Conservation (phyloP, 2,888 invertebrate species). For the Eledona agricola region DNA sequence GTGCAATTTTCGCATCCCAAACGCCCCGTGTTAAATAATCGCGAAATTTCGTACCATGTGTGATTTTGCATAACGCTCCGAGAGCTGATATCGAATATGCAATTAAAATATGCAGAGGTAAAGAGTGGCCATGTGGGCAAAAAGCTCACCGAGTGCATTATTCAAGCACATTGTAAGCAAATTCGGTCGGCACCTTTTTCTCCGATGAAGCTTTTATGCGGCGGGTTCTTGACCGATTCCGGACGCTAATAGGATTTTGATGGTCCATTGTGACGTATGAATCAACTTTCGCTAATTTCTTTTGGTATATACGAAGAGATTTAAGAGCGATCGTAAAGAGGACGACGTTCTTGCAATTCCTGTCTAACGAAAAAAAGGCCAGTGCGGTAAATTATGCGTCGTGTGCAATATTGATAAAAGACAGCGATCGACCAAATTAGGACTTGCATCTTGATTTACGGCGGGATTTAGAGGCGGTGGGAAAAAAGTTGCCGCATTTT, state of each 20-base stretch:
- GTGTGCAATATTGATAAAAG: slow-evolving; percentile 25
- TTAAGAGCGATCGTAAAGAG: slow-evolving; percentile 8
- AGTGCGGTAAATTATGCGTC: slow-evolving; percentile 11
- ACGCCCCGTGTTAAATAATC: too few relatives aligned
- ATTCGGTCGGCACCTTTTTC: slow-evolving; percentile 8
- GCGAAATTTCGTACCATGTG: too few relatives aligned
- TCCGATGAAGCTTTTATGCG: too few relatives aligned
- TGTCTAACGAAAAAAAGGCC: slow-evolving; percentile 8
- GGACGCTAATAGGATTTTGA: slow-evolving; percentile 8
- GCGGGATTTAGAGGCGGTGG: slow-evolving; percentile 3
- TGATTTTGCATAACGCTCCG: too few relatives aligned
- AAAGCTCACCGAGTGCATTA: slow-evolving; percentile 1
- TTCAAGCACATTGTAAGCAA: slow-evolving; percentile 6
- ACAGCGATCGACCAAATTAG: slow-evolving; percentile 13
- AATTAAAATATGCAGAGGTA: too few relatives aligned
- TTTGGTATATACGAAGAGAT: slow-evolving; percentile 1
- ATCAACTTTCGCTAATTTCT: slow-evolving; percentile 12
- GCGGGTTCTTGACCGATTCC: too few relatives aligned
- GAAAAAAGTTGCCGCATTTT: slow-evolving; percentile 19
- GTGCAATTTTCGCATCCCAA: too few relatives aligned
- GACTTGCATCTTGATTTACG: slow-evolving; percentile 13
- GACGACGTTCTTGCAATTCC: slow-evolving; percentile 6
- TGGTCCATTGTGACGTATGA: slow-evolving; percentile 21
- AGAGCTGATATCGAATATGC: too few relatives aligned
- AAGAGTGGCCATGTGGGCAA: too few relatives aligned